Base-by-base conservation (phyloP, 92 coral and sea anemone genomes). In the Epizoanthus scotinus region DNA sequence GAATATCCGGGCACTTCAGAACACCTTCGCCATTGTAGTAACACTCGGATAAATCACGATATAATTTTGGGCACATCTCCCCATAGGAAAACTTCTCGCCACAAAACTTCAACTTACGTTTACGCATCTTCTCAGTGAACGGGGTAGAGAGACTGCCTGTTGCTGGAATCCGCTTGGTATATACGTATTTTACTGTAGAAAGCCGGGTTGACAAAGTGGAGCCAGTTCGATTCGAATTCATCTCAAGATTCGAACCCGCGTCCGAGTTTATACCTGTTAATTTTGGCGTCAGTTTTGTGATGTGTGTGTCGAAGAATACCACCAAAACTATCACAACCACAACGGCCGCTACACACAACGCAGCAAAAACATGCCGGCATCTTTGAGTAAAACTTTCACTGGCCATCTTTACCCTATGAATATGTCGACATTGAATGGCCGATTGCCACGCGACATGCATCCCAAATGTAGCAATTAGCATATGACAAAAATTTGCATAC, bases 31-130 rank as follows among this genome's bases (percentile, higher is more conserved):
- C 15, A 34, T 38, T 47, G 8, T 15, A 75, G 17, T 75, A 55
- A 25, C 81, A 75, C 19, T 49, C 52, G 40, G 90, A 91, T 25
- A 89, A 62, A 22, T 89, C 90, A 5, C 88, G 83, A 81, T 92
- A 92, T 29, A 83, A 18, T 42, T 61, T 55, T 22, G 93, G 97
- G 55, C 97, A 92, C 93, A 92, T 92, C 63, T 78, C 63, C 0
- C 91, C 97, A 59, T 77, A 57, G 0, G 26, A 6, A 44, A 34
- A 75, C 13, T 22, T 75, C 57, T 27, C 56, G 44, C 67, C 24
- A 75, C 81, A 75, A 36, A 29, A 75, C 10, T 38, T 75, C 2
- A 29, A 59, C 27, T 38, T 59, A 15, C 19, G 60, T 34, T 56
- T 38, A 38, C 25, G 12, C 31, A 75, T 34, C 22, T 75, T 20